Evolutionary conservation across 2,888 invertebrate species (phyloP), one percentile per base, ranked within the genome.

Genomic region (Thumatha senex): DNA sequence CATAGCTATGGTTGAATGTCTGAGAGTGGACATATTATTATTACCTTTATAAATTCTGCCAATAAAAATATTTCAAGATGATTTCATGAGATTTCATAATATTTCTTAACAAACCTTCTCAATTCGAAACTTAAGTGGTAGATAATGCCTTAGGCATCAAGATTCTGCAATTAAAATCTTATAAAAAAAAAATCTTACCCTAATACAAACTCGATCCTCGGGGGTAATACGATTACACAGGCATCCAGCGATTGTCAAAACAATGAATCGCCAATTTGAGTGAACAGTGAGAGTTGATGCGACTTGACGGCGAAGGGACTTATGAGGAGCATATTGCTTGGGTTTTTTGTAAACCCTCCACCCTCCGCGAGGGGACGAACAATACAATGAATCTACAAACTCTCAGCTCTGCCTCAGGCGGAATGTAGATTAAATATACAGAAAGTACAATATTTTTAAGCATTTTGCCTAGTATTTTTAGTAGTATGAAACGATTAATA

Each of bases 291-390:
- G 46, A 44, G 43, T 12, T 48, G 52, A 72, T 61, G 44, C 39
- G 54, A 62, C 42, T 51, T 50, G 67, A 63, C 68, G 52, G 44
- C 65, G 44, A 42, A 58, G 58, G 64, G 61, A 66, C 73, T 80
- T 72, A 79, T 73, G 70, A 77, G 73, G 63, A 85, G 75, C 85
- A 85, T 85, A 85, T 85, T 85, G 85, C 75, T 51, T 60, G 63
- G 57, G 78, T 74, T 82, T 78, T 82, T 80, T 75, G 56, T 63
- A 51, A 48, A 54, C 55, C 62, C 60, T 47, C 58, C 49, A 54
- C 55, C 62, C 60, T 47, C 58, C 49, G 50, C 53, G 51, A 63
- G 56, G 63, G 57, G 52, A 51, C 63, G 62, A 58, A 80, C 81
- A 83, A 82, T 80, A 63, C 70, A 74, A 74, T 59, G 68, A 74